Percentiles rank a stretch among this genome's conserved stretches.
phyloP scores from a whole-genome alignment of 2,888 invertebrate genomes.

The Geophilus truncorum region DNA sequence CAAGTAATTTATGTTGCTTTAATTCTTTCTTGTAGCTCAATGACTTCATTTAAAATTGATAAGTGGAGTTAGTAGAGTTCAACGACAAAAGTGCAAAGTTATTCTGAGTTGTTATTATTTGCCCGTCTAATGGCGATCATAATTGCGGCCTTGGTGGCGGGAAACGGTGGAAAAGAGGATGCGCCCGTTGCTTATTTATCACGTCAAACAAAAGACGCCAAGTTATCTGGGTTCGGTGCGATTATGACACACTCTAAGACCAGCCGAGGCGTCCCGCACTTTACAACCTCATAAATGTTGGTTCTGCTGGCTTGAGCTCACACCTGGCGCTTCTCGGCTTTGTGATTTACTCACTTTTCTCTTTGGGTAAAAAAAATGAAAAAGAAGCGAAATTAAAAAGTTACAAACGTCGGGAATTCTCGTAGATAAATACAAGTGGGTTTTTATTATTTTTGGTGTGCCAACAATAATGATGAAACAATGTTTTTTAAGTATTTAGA shows the following conservation, averaged over 20 bases:
- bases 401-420: too few relatives aligned
- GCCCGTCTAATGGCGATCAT: not conserved
- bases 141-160: not conserved
- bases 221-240: not conserved
- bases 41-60: too few relatives aligned
- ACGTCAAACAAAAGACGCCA: not conserved
- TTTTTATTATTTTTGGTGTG: too few relatives aligned
- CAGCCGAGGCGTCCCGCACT: conserved; percentile 10
- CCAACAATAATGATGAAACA: too few relatives aligned
- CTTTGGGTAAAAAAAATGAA: too few relatives aligned
- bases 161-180: not conserved
- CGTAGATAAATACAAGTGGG: too few relatives aligned
- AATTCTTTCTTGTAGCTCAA: too few relatives aligned
- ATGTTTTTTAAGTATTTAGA: too few relatives aligned
- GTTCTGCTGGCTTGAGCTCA: conserved; percentile 15
- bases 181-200: not conserved
- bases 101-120: not conserved
- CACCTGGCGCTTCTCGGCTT: not conserved
- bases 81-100: too few relatives aligned
- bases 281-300: conserved; percentile 16
- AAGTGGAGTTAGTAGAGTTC: too few relatives aligned
- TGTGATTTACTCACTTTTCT: conserved; percentile 3
- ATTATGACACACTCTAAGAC: not conserved
- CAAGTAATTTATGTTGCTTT: too few relatives aligned
- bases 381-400: too few relatives aligned